Evolutionary conservation across 1,140 invertebrate genomes (phyloP).

Genomic region (Drosophila malerkotliana): DNA sequence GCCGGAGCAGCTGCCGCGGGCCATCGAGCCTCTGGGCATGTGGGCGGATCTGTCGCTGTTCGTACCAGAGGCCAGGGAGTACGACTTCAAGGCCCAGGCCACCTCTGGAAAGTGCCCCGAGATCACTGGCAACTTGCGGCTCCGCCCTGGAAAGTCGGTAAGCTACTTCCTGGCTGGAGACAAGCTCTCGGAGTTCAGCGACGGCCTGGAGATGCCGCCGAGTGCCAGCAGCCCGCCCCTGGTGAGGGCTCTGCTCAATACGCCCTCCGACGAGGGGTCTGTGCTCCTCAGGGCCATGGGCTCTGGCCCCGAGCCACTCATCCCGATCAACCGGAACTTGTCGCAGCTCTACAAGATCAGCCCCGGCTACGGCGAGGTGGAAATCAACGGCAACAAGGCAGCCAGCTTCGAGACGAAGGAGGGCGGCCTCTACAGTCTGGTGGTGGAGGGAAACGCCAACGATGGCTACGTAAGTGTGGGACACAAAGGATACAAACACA

Average conservation of each 20-base stretch:
- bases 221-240: conserved; percentile 16
- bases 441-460: conserved; percentile 87
- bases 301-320: not conserved
- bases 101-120: conserved; percentile 31
- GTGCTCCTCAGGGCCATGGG: conserved; percentile 23
- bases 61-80: conserved; percentile 19
- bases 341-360: conserved; percentile 83
- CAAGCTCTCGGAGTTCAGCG: conserved; percentile 56
- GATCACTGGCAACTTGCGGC: conserved; percentile 38
- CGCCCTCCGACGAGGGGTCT: conserved; percentile 39
- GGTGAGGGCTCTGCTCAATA: conserved; percentile 64
- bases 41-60: conserved; percentile 57
- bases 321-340: conserved; percentile 45
- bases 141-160: conserved; percentile 76
- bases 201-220: conserved; percentile 45
- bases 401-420: conserved; percentile 80
- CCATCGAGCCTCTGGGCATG: conserved; percentile 54
- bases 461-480: conserved; percentile 36
- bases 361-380: conserved; percentile 81
- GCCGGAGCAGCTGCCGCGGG: not conserved
- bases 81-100: conserved; percentile 34
- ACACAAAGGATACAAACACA: conserved; percentile 4
- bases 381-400: conserved; percentile 69
- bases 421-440: conserved; percentile 87
- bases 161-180: conserved; percentile 81